phyloP scores from a whole-genome alignment of 2,888 invertebrate species.

The Protonemura montana region DNA sequence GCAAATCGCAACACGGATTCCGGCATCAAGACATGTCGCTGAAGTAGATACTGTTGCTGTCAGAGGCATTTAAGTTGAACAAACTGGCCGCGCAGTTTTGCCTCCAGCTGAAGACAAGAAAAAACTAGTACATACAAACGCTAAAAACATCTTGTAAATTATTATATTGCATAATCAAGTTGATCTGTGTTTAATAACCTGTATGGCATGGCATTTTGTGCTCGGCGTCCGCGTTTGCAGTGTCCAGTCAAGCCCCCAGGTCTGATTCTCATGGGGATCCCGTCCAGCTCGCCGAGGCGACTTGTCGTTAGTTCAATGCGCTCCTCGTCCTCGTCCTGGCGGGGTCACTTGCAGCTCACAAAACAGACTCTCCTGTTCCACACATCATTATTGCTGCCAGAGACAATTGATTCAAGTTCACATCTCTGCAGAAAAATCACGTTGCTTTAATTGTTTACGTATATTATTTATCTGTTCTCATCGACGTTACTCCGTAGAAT shows the following conservation, averaged over 20 bases:
- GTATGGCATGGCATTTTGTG: slow-evolving; percentile 31
- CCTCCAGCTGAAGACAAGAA: slow-evolving; percentile 18
- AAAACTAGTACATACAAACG: slow-evolving; percentile 21
- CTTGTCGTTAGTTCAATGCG: not conserved
- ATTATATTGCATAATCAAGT: slow-evolving; percentile 33
- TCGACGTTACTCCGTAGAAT: not conserved
- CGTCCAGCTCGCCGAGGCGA: not conserved
- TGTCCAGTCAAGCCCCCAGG: not conserved
- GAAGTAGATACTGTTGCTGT: not conserved
- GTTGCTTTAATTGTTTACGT: not conserved
- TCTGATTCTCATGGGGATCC: not conserved
- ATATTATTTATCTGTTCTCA: not conserved
- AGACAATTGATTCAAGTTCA: slow-evolving; percentile 31
- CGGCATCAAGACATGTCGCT: not conserved
- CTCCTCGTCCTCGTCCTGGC: not conserved
- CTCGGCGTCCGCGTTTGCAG: not conserved
- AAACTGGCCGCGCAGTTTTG: slow-evolving; percentile 18
- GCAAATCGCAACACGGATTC: too few species aligned
- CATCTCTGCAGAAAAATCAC: not conserved
- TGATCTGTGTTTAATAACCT: slow-evolving; percentile 36
- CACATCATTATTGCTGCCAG: not conserved
- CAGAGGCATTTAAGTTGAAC: slow-evolving; percentile 26
- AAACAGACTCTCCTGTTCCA: not conserved
- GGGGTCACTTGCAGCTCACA: not conserved
- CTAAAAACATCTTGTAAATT: slow-evolving; percentile 31